These are phyloP conservation scores for Charadrius vociferus DNA, from an alignment of 2,113 vertebrate species.

Conservation along the genomic window DNA sequence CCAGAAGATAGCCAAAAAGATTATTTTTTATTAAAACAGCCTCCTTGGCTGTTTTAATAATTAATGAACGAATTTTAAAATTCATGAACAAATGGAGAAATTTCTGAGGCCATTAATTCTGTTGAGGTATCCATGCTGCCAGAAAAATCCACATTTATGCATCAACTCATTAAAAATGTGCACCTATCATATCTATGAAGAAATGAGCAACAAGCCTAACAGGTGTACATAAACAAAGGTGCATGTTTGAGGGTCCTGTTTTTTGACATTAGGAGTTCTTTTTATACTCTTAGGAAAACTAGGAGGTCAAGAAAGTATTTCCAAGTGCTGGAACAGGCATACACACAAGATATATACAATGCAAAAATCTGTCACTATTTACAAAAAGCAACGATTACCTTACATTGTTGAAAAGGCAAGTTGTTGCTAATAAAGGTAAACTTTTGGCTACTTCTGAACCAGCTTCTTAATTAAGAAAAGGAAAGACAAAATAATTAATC, in stretches of 20 bases:
- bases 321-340: neutral
- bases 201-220: neutral
- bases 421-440: neutral
- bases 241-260: neutral
- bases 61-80: no score
- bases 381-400: neutral
- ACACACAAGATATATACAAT: neutral
- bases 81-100: neutral
- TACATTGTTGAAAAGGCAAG: neutral
- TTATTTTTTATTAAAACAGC: neutral
- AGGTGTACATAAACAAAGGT: neutral
- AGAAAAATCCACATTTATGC: neutral
- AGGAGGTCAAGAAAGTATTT: neutral
- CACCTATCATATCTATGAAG: neutral
- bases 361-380: neutral
- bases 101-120: neutral
- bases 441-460: neutral
- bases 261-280: neutral
- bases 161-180: neutral
- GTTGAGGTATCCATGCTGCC: neutral
- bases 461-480: neutral
- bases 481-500: neutral
- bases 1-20: neutral
- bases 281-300: neutral
- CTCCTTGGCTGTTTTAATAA: neutral